Evolutionary conservation across 2,113 vertebrate genomes (phyloP).

Genomic region (Osmerus eperlanus): DNA sequence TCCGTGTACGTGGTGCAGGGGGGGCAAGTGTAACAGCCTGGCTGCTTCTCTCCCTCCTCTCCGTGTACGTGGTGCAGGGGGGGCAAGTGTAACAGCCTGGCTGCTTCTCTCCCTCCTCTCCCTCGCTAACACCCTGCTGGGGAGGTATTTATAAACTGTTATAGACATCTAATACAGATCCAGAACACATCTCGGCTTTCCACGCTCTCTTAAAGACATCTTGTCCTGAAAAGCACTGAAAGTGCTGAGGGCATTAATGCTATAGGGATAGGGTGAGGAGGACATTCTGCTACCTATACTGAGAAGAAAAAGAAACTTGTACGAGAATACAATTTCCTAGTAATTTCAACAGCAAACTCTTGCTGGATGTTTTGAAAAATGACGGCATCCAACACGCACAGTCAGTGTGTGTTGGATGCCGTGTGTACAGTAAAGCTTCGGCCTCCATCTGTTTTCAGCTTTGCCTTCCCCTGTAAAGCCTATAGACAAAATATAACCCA

Average conservation of each 20-base stretch:
- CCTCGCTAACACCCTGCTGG: slow-evolving; percentile 18
- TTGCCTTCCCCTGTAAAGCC: no score
- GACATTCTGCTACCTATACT: no score
- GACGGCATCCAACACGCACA: no score
- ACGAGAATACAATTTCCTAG: no score
- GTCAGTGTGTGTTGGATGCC: no score
- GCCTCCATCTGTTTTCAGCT: no score
- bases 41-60: slow-evolving; percentile 5
- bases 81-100: background rate
- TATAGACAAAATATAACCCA: no score
- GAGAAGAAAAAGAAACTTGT: no score
- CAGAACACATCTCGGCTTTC: slow-evolving; percentile 31
- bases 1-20: background rate
- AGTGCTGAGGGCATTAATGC: background rate
- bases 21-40: background rate
- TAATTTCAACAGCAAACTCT: no score
- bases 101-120: background rate
- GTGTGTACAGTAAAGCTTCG: no score
- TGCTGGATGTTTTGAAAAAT: no score
- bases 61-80: background rate
- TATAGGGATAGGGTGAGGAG: no score
- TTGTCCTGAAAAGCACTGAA: slow-evolving; percentile 38
- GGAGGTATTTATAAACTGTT: slow-evolving; percentile 47
- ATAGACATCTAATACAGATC: slow-evolving; percentile 49
- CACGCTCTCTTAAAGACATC: slow-evolving; percentile 31